phyloP scores from a whole-genome alignment of 2,113 vertebrate species.

The Charina bottae region DNA sequence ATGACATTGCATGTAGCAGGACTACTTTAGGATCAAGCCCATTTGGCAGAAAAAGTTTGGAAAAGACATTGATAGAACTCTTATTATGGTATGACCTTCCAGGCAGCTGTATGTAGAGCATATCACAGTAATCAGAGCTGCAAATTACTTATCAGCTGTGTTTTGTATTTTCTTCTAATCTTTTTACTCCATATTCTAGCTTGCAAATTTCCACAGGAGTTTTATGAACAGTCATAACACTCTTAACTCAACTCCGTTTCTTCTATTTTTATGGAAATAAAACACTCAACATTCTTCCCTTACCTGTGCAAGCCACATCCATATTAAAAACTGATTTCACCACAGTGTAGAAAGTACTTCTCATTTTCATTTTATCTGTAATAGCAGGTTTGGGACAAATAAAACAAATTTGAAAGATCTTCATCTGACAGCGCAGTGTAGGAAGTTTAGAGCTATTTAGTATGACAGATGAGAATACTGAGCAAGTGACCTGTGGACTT shows the following conservation, averaged over 20 bases:
- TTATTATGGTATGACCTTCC: conserved; percentile 43
- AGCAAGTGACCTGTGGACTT: conserved; percentile 44
- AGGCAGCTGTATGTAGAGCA: background rate
- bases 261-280: background rate
- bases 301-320: background rate
- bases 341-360: background rate
- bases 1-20: conserved; percentile 56
- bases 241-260: background rate
- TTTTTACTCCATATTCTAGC: background rate
- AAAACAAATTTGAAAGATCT: background rate
- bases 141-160: background rate
- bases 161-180: background rate
- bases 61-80: conserved; percentile 63
- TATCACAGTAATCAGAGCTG: background rate
- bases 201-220: background rate
- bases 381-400: background rate
- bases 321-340: background rate
- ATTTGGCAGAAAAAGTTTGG: conserved; percentile 64
- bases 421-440: background rate
- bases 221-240: background rate
- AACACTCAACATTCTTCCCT: background rate
- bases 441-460: conserved; percentile 4
- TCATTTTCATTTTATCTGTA: background rate
- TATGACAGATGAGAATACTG: background rate
- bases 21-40: conserved; percentile 64